Evolutionary conservation across 2,797 vertebrate species (phyloP).

Genomic region (Discoglossus pictus): DNA sequence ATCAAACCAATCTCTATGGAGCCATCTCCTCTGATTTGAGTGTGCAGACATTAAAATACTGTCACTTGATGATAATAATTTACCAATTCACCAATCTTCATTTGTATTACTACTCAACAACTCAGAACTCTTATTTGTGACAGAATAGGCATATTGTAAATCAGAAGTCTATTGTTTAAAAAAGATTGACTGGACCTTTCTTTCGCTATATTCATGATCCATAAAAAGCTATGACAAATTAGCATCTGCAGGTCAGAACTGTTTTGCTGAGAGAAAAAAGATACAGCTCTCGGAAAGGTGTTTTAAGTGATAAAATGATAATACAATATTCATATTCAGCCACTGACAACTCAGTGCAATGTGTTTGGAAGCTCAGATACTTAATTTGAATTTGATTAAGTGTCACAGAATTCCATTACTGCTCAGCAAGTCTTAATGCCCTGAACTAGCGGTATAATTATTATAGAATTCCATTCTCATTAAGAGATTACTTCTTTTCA

Average conservation of each 20-base stretch:
- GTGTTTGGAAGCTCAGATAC: slow-evolving; percentile 5
- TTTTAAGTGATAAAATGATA: slow-evolving; percentile 12
- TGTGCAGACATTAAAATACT: not conserved
- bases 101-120: not conserved
- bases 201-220: too few species aligned
- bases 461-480: slow-evolving; percentile 9
- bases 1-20: not conserved
- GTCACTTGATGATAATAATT: too few species aligned
- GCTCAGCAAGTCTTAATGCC: not conserved
- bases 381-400: slow-evolving; percentile 30
- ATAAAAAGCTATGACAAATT: not conserved
- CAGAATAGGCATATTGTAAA: not conserved
- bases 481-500: slow-evolving; percentile 10
- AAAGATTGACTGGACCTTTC: not conserved
- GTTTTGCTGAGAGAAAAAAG: not conserved
- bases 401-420: not conserved
- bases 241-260: not conserved
- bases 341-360: slow-evolving; percentile 2
- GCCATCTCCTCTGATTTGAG: not conserved
- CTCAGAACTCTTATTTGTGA: not conserved
- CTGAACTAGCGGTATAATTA: slow-evolving; percentile 11
- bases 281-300: not conserved
- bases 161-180: not conserved
- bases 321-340: slow-evolving; percentile 4
- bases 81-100: too few species aligned